Evolutionary conservation across 2,888 invertebrate genomes (phyloP).

Genomic region (Phorcus lineatus): DNA sequence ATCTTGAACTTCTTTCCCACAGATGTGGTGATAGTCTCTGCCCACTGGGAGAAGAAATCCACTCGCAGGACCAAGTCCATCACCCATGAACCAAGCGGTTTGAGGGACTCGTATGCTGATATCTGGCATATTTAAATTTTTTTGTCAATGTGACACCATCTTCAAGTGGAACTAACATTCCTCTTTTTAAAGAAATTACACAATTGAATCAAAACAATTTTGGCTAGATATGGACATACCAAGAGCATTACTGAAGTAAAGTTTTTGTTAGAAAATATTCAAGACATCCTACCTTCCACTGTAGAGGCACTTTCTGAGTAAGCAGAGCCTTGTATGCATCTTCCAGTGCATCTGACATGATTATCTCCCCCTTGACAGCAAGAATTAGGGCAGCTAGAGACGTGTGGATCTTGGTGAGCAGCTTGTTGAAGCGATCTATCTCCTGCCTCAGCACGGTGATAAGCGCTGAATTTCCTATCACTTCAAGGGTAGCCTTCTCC

Average conservation of each 20-base stretch:
- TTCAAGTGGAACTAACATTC: background rate
- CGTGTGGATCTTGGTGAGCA: constrained; percentile 66
- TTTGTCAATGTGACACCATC: background rate
- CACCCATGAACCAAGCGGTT: constrained; percentile 72
- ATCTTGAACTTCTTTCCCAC: constrained; percentile 61
- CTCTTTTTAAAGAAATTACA: background rate
- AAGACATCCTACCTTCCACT: constrained; percentile 68
- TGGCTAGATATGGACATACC: too few species aligned
- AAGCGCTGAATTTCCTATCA: constrained; percentile 70
- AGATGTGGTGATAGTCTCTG: constrained; percentile 61
- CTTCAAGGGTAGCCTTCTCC: constrained; percentile 53
- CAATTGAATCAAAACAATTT: too few species aligned
- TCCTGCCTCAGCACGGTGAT: constrained; percentile 74
- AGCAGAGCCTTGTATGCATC: constrained; percentile 72
- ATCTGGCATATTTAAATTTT: constrained; percentile 52
- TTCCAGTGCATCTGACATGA: constrained; percentile 74
- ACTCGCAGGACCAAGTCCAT: constrained; percentile 69
- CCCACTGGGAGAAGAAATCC: constrained; percentile 73
- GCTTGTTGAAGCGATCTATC: constrained; percentile 72
- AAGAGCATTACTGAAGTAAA: background rate
- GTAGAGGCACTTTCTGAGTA: constrained; percentile 68
- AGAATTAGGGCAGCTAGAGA: constrained; percentile 64
- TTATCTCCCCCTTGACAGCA: constrained; percentile 73
- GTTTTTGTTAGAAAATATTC: background rate
- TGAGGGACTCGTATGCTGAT: constrained; percentile 73